Evolutionary conservation across 2,888 invertebrate genomes (phyloP), one percentile per base, ranked within the genome.

Genomic region (Tenthredo amoena): DNA sequence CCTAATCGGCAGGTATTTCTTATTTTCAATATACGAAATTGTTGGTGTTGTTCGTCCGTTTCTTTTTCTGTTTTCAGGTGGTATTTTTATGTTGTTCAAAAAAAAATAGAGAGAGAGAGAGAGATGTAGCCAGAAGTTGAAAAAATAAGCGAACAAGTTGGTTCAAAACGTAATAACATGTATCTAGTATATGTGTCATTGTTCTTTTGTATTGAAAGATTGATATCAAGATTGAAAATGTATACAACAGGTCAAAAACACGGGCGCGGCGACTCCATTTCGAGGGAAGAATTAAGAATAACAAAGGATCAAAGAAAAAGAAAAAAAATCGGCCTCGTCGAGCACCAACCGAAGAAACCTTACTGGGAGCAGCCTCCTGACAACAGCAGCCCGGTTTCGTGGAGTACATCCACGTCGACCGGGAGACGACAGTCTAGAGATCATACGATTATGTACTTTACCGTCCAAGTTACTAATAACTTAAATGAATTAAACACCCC

Each of bases 391-490:
- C 93, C 92, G 93, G 97, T 95, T 96, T 97, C 95, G 98, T 98
- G 95, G 98, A 98, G 94, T 98, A 97, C 94, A 98, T 98, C 93
- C 97, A 98, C 94, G 97, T 98, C 95, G 98, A 98, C 95, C 96
- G 98, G 94, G 98, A 98, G 95, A 98, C 98, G 93, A 98, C 98
- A 91, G 98, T 98, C 87, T 93, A 93, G 90, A 86, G 86, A 91
- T 87, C 88, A 31, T 68, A 68, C 26, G 89, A 89, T 74, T 31
- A 88, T 89, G 88, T 89, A 90, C 89, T 91, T 91, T 91, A 91
- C 92, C 92, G 92, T 92, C 92, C 92, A 83, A 83, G 68, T 83
- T 68, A 68, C 68, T 68, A 34, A 68, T 90, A 89, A 89, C 88
- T 88, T 88, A 87, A 87, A 89, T 71, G 81, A 62, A 81, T 68